These are phyloP conservation scores for Peromyscus maniculatus DNA, from an alignment of 2,113 vertebrate genomes.

Conservation along the genomic window DNA sequence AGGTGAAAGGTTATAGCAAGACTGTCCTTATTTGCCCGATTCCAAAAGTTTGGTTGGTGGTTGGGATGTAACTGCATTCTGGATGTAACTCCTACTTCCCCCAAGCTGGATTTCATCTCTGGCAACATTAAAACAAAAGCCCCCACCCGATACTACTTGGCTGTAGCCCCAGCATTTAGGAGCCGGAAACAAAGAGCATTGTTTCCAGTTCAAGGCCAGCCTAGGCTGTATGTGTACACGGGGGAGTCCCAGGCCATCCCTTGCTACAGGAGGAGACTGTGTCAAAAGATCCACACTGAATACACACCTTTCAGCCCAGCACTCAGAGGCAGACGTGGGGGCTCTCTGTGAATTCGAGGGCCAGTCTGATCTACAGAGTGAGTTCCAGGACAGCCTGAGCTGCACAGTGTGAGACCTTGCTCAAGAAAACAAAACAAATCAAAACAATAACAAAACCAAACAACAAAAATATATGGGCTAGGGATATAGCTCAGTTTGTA, in stretches of 20 bases:
- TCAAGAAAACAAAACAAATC: background rate
- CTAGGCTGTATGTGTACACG: background rate
- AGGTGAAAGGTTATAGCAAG: background rate
- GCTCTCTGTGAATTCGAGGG: background rate
- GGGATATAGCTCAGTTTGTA: background rate
- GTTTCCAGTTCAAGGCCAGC: background rate
- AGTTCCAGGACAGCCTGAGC: background rate
- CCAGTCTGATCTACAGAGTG: background rate
- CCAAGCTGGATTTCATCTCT: background rate
- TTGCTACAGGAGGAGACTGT: background rate
- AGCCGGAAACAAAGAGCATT: background rate
- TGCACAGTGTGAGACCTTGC: background rate
- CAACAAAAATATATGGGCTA: background rate
- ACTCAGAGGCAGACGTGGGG: background rate
- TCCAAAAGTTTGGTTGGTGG: background rate
- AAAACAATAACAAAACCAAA: background rate
- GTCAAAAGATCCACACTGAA: background rate
- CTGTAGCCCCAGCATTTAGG: too few species aligned
- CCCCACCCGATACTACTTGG: background rate
- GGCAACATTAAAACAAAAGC: background rate
- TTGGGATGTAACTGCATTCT: background rate
- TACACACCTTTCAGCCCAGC: background rate
- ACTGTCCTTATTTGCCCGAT: background rate
- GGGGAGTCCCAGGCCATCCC: background rate
- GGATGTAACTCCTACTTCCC: background rate